These are phyloP conservation scores for Lithobates sylvaticus DNA, from an alignment of 2,797 vertebrate genomes.

Conservation along the genomic window DNA sequence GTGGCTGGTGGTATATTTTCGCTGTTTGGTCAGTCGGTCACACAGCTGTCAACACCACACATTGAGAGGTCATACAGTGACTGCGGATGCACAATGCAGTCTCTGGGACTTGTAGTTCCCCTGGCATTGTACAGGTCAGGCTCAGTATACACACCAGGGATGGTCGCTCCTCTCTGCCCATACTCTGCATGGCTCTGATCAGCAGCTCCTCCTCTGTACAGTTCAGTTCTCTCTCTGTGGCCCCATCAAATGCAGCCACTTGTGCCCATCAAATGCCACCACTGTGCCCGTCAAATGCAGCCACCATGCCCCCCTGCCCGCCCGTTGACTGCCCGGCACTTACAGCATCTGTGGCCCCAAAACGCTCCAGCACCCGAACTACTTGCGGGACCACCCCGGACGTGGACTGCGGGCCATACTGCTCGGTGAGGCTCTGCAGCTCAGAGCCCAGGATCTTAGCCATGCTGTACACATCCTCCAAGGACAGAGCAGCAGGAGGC, in stretches of 20 bases:
- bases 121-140: neutral
- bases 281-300: too few species aligned
- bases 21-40: too few species aligned
- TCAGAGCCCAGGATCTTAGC: constrained; percentile 88
- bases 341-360: constrained; percentile 75
- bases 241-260: too few species aligned
- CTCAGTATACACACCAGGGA: constrained; percentile 55
- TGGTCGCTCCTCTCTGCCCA: constrained; percentile 74
- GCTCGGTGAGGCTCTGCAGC: constrained; percentile 85
- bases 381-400: constrained; percentile 86
- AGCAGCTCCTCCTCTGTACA: constrained; percentile 78
- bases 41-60: too few species aligned
- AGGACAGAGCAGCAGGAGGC: constrained; percentile 67
- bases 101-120: constrained; percentile 8
- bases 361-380: constrained; percentile 88
- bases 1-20: too few species aligned
- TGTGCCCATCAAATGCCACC: too few species aligned
- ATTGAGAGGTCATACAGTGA: neutral
- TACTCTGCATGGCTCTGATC: constrained; percentile 73
- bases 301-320: too few species aligned
- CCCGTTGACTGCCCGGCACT: too few species aligned
- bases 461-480: constrained; percentile 88
- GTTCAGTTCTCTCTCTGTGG: constrained; percentile 56
- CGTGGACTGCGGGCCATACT: constrained; percentile 84
- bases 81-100: neutral